Evolutionary conservation across 2,113 vertebrate genomes (phyloP), one percentile per base, ranked within the genome.

Genomic region (Pagrus major): DNA sequence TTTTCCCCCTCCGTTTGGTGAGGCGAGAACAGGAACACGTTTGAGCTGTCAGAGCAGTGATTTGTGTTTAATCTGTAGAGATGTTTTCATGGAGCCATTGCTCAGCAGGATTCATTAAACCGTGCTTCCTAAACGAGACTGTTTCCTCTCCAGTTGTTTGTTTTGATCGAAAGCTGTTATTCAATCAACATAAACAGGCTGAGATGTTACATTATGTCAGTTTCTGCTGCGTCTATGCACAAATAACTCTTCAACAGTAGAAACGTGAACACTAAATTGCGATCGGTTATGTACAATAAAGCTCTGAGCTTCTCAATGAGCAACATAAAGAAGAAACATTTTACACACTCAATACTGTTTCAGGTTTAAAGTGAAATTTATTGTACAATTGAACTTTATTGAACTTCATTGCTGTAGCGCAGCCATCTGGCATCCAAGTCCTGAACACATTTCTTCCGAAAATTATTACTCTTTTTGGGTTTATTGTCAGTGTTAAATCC

Each of bases 51-150:
- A 52, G 65, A 73, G 73, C 47, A 0, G 29, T 86, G 84, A 90
- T 85, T 86, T 87, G 64, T 87, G 80, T 68, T 71, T 70, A 44
- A 76, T 85, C 47, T 80, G 65, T 29, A 25, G 70, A 73, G 74
- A 63, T 71, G 78, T 84, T 68, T 82, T 59, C 41, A 52, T 2
- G 27, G 44, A 58, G 54, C 0, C 23, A 16, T 65, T 68, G 44
- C 61, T 78, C 70, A 59, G 47, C 33, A 49, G 52, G 33, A 51
- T 42, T 66, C 56, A 77, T 73, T 59, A 70, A 83, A 63, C 5
- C 11, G 10, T 23, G 44, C 73, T 58, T 75, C 61, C 23, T 72
- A 21, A 80, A 68, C 67, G 23, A 35, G 39, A 47, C 46, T 7
- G 31, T 25, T 68, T 74, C 71, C 35, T 64, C 58, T 47, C 54